A percentile compares a stretch with the other conserved stretches of the same genome.
phyloP scores from a whole-genome alignment of 2,113 vertebrate species.

The Thomomys bottae region DNA sequence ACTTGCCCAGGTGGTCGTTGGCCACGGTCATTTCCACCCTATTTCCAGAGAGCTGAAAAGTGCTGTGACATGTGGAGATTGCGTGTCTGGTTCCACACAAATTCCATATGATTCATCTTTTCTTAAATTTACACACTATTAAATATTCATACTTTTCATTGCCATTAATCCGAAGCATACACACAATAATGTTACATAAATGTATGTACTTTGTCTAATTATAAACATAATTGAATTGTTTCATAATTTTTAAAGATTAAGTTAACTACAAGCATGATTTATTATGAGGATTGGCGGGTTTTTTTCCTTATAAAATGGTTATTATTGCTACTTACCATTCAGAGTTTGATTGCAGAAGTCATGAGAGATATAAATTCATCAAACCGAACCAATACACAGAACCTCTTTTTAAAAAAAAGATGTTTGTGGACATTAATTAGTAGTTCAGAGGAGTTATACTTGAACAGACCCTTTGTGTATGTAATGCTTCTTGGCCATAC shows the following conservation, averaged over 20 bases:
- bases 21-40: no score
- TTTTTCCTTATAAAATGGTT: neutral
- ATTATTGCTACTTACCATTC: neutral
- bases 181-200: neutral
- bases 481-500: no score
- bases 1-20: no score
- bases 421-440: no score
- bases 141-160: neutral
- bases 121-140: no score
- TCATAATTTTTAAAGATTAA: slow-evolving; percentile 19
- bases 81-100: no score
- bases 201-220: neutral
- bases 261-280: slow-evolving; percentile 41
- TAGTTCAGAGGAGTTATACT: no score
- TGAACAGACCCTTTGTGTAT: no score
- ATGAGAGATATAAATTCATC: neutral
- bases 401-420: no score
- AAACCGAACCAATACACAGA: neutral
- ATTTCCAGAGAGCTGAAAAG: no score
- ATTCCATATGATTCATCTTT: no score
- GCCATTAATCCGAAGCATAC: neutral
- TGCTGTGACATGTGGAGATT: no score
- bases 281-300: neutral
- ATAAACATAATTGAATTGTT: slow-evolving; percentile 13
- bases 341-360: slow-evolving; percentile 22